Base-by-base conservation (phyloP, 2,888 invertebrate genomes). In the Patella pellucida region DNA sequence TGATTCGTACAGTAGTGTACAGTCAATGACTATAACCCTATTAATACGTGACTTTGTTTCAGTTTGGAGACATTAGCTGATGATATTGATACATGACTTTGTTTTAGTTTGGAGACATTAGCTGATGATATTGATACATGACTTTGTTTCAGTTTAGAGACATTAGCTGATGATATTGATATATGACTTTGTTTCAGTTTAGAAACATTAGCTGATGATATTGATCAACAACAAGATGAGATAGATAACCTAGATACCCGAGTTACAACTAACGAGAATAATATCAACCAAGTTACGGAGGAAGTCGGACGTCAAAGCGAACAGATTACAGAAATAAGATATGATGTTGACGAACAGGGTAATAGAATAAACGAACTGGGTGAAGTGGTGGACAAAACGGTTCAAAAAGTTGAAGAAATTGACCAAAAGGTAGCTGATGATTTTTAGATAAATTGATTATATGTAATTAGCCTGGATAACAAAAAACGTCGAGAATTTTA, bases 351-450 rank as follows among this genome's bases (percentile, higher is more conserved):
- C 19, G 23, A 23, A 23, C 62, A 62, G 23, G 85, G 82, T n/a
- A 78, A 86, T 70, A 79, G 80, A 41, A 81, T 86, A 5, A 84
- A 84, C 50, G 72, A 74, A 11, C 80, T 85, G 9, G 84, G 86
- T 68, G 78, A 81, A 41, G 85, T 84, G 27, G 74, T 86, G 52
- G 86, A 87, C 74, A 86, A 87, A 75, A 84, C 89, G 70, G 89
- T 89, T 9, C 41, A 41, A 41, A 41, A 41, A 7, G 41, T 41
- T 41, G 41, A 41, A 9, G 41, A 41, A 41, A 41, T 41, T 41
- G 41, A 41, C 70, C 81, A 83, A 72, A 89, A 88, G 87, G 89
- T 88, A 68, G 41, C 41, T 9, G 41, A 41, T 7, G 41, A 41
- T 9, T 41, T 9, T 7, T 41, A 41, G 0, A 41, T 41, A 41